phyloP scores from a whole-genome alignment of 2,888 invertebrate species.

The Eupithecia insigniata region DNA sequence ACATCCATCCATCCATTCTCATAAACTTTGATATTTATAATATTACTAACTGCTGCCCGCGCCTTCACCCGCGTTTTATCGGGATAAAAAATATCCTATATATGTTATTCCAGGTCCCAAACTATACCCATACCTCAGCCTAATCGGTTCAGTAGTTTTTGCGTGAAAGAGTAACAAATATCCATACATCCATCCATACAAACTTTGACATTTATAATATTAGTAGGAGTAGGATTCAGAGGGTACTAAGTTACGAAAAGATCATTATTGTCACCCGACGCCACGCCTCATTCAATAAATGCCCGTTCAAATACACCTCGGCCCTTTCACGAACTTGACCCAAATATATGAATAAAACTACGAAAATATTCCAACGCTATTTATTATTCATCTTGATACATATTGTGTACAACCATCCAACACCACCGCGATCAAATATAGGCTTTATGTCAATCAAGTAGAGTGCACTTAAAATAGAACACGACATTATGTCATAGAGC shows the following conservation, averaged over 20 bases:
- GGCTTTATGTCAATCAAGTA: constrained; percentile 25
- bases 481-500: constrained; percentile 10
- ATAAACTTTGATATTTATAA: no score
- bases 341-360: constrained; percentile 27
- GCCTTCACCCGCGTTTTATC: no score
- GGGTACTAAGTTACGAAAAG: background rate
- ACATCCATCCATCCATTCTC: no score
- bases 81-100: no score
- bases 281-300: background rate
- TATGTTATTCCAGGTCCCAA: no score
- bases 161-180: no score
- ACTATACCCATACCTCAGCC: no score
- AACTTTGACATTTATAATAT: no score
- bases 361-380: constrained; percentile 16
- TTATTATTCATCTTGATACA: constrained; percentile 29
- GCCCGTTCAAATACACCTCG: constrained; percentile 13
- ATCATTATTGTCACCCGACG: background rate
- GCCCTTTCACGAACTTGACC: constrained; percentile 27
- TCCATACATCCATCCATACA: no score
- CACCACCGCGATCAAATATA: constrained; percentile 22
- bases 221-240: no score
- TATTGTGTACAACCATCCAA: constrained; percentile 11
- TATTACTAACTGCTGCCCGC: no score
- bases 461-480: constrained; percentile 23
- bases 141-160: no score